Conservation (phyloP, 2,113 vertebrate species). For the Plotosus lineatus region DNA sequence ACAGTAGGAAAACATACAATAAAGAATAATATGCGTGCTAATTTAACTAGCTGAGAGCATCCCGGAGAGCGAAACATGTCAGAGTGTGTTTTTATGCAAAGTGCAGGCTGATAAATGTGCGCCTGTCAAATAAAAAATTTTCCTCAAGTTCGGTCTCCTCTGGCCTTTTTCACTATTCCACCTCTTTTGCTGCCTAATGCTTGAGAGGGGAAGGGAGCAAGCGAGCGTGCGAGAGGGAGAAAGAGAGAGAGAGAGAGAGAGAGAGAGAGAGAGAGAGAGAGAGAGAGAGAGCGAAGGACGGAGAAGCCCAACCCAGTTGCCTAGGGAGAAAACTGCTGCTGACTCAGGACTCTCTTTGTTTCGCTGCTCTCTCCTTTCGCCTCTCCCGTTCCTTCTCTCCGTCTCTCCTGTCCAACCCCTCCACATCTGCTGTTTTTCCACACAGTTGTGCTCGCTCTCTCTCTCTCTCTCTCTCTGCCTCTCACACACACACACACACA, state of each 20-base stretch:
- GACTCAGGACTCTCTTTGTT: conserved; percentile 85
- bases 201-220: conserved; percentile 55
- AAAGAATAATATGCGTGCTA: background rate
- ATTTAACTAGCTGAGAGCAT: conserved; percentile 35
- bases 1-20: background rate
- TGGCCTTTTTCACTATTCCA: conserved; percentile 54
- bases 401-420: conserved; percentile 55
- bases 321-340: conserved; percentile 78
- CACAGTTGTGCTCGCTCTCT: conserved; percentile 50
- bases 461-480: conserved; percentile 30
- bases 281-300: conserved; percentile 42
- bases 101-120: conserved; percentile 33
- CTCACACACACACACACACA: conserved; percentile 6
- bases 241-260: conserved; percentile 24
- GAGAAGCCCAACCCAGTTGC: conserved; percentile 73
- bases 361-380: conserved; percentile 67
- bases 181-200: conserved; percentile 44
- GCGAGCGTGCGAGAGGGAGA: conserved; percentile 49
- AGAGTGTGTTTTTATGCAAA: conserved; percentile 5
- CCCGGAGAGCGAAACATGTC: conserved; percentile 26
- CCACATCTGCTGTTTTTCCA: conserved; percentile 66
- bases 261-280: conserved; percentile 37
- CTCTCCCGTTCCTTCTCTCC: conserved; percentile 44
- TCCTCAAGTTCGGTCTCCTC: conserved; percentile 23
- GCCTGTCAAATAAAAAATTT: conserved; percentile 43